Conservation (phyloP, 2,888 invertebrate species). For the Drosophila affinis region DNA sequence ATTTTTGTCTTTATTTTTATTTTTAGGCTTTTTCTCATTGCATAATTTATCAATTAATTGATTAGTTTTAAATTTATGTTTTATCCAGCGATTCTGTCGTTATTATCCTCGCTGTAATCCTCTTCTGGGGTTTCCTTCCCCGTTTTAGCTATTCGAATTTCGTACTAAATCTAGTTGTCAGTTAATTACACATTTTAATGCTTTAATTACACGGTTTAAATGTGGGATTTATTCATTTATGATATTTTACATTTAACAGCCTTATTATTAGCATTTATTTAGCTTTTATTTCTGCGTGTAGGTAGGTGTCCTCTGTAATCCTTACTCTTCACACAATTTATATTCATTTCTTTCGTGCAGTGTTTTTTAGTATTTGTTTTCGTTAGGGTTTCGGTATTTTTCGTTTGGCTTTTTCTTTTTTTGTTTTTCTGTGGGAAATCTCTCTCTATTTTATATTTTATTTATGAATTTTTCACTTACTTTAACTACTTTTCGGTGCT, state of each 20-base stretch:
- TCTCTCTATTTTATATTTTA: slow-evolving; percentile 52
- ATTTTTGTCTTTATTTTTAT: slow-evolving; percentile 57
- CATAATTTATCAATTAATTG: slow-evolving; percentile 71
- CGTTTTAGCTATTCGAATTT: slow-evolving; percentile 68
- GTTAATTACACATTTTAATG: slow-evolving; percentile 73
- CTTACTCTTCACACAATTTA: slow-evolving; percentile 40
- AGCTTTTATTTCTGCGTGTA: slow-evolving; percentile 56
- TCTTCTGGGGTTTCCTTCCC: slow-evolving; percentile 25
- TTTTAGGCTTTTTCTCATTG: slow-evolving; percentile 52
- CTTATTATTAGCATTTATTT: slow-evolving; percentile 81
- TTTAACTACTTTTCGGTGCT: slow-evolving; percentile 65
- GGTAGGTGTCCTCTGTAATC: slow-evolving; percentile 60
- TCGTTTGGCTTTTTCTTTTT: slow-evolving; percentile 31
- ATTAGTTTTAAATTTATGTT: slow-evolving; percentile 53
- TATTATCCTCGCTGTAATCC: slow-evolving; percentile 43
- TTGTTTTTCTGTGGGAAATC: slow-evolving; percentile 14
- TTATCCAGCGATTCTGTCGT: slow-evolving; percentile 28
- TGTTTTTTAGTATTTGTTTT: slow-evolving; percentile 42
- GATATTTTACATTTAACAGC: slow-evolving; percentile 83
- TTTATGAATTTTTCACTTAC: slow-evolving; percentile 51
- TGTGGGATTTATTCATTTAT: slow-evolving; percentile 62
- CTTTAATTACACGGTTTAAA: slow-evolving; percentile 74
- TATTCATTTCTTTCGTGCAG: slow-evolving; percentile 41
- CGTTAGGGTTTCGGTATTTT: slow-evolving; percentile 59
- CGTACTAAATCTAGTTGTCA: slow-evolving; percentile 72